Base-by-base conservation (phyloP, 2,888 invertebrate species). In the Perithous albicinctus region DNA sequence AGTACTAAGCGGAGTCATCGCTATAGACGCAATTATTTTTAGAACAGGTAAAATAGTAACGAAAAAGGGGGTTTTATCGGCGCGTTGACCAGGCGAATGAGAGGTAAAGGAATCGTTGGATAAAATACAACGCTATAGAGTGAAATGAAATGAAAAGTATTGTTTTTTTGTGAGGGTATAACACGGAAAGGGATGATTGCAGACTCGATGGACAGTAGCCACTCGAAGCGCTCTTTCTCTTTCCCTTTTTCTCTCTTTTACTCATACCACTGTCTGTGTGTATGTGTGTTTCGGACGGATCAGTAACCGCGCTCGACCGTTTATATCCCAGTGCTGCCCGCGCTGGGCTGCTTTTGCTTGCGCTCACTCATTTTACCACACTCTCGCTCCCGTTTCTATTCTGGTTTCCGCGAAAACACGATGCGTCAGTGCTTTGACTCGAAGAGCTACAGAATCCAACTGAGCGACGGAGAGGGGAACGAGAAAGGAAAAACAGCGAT, bases 331-430 rank as follows among this genome's bases (percentile, higher is more conserved):
- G 61, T 59, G 41, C 48, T 32, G 59, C 48, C 35, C 56, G 54
- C 66, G 63, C 72, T n/a, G 15, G 43, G 18, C 32, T 38, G 63
- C 59, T 43, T 54, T 66, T 35, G 72, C 59, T 48, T 20, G 43
- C 43, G 38, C 67, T 67, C 78, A 66, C 26, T 74, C 48, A 3
- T 54, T 41, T 46, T 32, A 29, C 70, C 64, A 54, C 46, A 70
- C 74, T 82, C 74, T 41, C 83, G 78, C 59, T 83, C 78, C 54
- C 83, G 66, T 82, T 83, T 83, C 85, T 82, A 82, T 85, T 85
- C 85, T 85, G 78, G 85, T 82, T 85, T 82, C 70, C 79, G 80
- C 67, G 83, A 81, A 83, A 80, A 77, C 81, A 82, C 80, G 79
- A 79, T 83, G 81, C 83, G 83, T 80, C 83, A 77, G 79, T 79